Evolutionary conservation across 2,113 vertebrate species (phyloP), one percentile per base, ranked within the genome.

Genomic region (Gadus macrocephalus): DNA sequence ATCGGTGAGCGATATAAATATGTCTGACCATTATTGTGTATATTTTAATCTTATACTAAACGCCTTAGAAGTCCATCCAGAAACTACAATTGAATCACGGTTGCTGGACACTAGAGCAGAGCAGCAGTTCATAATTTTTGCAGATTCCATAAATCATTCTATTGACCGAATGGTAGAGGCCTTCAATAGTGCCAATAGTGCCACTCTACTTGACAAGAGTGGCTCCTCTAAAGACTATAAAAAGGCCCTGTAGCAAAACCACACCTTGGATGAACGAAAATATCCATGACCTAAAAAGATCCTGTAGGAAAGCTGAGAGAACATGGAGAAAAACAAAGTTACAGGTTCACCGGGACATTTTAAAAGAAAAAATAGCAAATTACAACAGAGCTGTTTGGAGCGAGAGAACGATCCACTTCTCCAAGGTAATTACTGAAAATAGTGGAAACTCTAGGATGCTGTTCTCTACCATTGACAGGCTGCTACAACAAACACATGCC

Each of bases 121-220:
- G 20, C 1, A 2, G 4, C 8, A 42, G 64, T 65, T 65, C 17
- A 4, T 35, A 19, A 35, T 17, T 11, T 35, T 65, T 19, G 25
- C 66, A 67, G 22, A 67, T 67, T 67, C 66, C 20, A 22, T 67
- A 53, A 53, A 55, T 56, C 66, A 53, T 9, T 28, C 53, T n/a
- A 68, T 58, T 28, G 27, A 67, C 15, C 49, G 16, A 55, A 56
- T 67, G 66, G 66, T 67, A 53, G 66, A 67, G 19, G 42, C 42
- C 49, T 67, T 67, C 42, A 67, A 55, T 3, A 67, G 42, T 53
- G 53, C 53, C 5, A 20, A 55, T 4, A 25, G 66, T 16, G 53
- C 6, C 20, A 55, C 25, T 25, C 25, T 25, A 25, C 25, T 25
- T n/a, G 19, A 19, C 53, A 55, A 55, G 14, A 53, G 66, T 53